phyloP scores from a whole-genome alignment of 2,113 vertebrate genomes.

The Rhea americana region DNA sequence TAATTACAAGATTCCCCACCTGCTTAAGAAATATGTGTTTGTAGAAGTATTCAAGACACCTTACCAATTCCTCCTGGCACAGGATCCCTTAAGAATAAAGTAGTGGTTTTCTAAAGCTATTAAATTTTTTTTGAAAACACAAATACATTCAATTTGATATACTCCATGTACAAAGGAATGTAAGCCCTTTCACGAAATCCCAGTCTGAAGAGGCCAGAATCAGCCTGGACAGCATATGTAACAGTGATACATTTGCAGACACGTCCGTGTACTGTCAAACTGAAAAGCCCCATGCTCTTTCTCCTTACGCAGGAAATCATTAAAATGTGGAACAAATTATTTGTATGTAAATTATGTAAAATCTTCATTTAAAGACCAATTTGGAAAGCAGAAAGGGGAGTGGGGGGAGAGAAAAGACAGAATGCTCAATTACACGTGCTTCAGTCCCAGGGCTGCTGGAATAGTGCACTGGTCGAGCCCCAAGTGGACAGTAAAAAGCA shows the following conservation, averaged over 20 bases:
- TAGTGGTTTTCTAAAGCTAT: not conserved
- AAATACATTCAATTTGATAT: not conserved
- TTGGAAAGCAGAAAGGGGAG: not conserved
- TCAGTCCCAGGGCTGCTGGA: not conserved
- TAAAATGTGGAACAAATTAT: constrained; percentile 33
- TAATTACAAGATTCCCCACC: not conserved
- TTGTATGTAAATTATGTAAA: constrained; percentile 24
- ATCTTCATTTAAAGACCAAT: not conserved
- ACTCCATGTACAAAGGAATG: not conserved
- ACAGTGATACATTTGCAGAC: not conserved
- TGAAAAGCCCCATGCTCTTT: not conserved
- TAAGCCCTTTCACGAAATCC: not conserved
- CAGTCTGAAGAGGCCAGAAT: not conserved
- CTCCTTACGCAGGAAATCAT: constrained; percentile 10
- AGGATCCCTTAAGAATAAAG: not conserved
- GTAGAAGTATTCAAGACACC: not conserved
- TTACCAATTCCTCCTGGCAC: not conserved
- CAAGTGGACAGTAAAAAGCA: not conserved
- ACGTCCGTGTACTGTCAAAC: not conserved
- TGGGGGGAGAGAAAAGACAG: not conserved
- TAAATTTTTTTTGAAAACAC: not conserved
- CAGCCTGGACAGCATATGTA: not conserved
- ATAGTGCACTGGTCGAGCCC: not conserved
- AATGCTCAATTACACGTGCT: not conserved
- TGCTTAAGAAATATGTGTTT: not conserved